Conservation (phyloP, 2,113 vertebrate genomes). For the Oenanthe melanoleuca region DNA sequence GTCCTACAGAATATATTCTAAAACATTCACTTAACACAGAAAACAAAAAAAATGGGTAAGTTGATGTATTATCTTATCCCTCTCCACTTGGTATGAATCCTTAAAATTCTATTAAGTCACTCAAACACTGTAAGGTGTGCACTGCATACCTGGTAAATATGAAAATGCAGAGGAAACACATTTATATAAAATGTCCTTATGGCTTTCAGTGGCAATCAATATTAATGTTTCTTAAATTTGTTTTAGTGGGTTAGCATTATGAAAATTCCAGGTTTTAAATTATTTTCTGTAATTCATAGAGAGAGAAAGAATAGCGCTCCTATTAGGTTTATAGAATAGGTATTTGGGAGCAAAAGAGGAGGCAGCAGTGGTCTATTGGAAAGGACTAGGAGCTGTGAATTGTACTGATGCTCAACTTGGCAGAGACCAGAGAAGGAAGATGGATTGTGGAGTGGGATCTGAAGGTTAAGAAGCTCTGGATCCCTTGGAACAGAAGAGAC, state of each 20-base stretch:
- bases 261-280: neutral
- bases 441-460: neutral
- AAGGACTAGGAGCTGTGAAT: neutral
- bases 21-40: neutral
- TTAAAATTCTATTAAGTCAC: neutral
- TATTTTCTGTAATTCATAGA: neutral
- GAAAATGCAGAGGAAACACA: neutral
- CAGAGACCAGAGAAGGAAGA: neutral
- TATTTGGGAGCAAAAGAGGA: neutral
- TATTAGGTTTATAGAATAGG: neutral
- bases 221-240: neutral
- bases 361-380: neutral
- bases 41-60: neutral
- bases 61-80: neutral
- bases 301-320: neutral
- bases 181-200: neutral
- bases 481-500: neutral
- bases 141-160: neutral
- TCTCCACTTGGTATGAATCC: neutral
- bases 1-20: neutral
- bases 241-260: neutral
- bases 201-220: neutral
- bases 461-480: neutral
- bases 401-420: neutral
- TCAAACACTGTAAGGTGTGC: neutral